Percentiles rank a stretch among this genome's conserved stretches.
Conservation (phyloP, 1,140 invertebrate genomes). For the Leptinotarsa lineolata region DNA sequence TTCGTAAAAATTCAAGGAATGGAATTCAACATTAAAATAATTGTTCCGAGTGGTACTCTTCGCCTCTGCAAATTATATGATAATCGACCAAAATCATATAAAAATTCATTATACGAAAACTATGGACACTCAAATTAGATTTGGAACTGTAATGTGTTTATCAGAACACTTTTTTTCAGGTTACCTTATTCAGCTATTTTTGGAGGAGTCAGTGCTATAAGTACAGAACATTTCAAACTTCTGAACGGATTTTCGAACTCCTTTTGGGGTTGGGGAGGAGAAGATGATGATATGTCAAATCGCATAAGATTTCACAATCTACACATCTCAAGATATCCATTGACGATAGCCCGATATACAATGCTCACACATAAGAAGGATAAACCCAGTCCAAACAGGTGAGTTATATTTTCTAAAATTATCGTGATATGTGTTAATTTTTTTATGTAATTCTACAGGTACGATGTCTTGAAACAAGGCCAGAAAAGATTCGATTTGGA, state of each 20-base stretch:
- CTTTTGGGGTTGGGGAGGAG: constrained; percentile 92
- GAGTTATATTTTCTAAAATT: constrained; percentile 32
- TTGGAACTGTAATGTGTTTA: too few species aligned
- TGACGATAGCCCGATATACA: constrained; percentile 84
- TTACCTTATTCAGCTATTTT: constrained; percentile 88
- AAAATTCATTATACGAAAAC: background rate
- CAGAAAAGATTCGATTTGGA: constrained; percentile 81
- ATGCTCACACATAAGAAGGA: constrained; percentile 90
- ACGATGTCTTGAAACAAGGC: constrained; percentile 81
- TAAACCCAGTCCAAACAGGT: constrained; percentile 87
- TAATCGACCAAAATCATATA: background rate
- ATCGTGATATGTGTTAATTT: background rate
- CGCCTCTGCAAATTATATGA: too few species aligned
- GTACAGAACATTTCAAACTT: constrained; percentile 75
- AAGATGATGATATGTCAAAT: constrained; percentile 92
- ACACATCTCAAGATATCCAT: constrained; percentile 84
- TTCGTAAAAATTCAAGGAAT: too few species aligned
- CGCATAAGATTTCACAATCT: constrained; percentile 77
- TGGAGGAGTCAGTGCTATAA: constrained; percentile 87
- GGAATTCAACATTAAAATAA: too few species aligned
- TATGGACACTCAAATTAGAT: background rate
- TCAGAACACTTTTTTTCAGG: constrained; percentile 59
- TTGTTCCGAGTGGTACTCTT: background rate
- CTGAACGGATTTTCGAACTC: constrained; percentile 92
- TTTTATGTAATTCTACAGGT: constrained; percentile 63